Evolutionary conservation across 2,113 vertebrate genomes (phyloP).

Genomic region (Aegithalos caudatus): DNA sequence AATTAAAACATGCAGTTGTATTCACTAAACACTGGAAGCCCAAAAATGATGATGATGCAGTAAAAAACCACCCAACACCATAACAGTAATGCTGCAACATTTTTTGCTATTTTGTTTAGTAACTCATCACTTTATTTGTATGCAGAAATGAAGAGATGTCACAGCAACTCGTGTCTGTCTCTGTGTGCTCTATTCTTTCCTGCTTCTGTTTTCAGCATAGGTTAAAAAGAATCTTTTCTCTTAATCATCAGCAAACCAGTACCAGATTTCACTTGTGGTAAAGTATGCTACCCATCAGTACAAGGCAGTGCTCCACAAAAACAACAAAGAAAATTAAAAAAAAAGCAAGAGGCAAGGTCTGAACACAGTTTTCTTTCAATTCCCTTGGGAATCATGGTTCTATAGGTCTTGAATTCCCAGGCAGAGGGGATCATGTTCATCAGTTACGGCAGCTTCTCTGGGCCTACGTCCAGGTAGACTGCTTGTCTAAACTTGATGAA

Average conservation of each 20-base stretch:
- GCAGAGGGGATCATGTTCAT: constrained; percentile 84
- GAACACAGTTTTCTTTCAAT: constrained; percentile 75
- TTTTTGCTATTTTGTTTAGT: constrained; percentile 60
- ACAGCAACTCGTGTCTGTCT: constrained; percentile 76
- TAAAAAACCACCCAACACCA: neutral
- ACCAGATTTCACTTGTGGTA: constrained; percentile 62
- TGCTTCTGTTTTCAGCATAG: constrained; percentile 79
- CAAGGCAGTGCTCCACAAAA: constrained; percentile 63
- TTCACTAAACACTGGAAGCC: neutral
- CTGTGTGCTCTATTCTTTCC: constrained; percentile 71
- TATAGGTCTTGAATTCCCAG: constrained; percentile 78
- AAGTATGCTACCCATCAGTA: constrained; percentile 69
- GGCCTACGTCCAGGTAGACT: constrained; percentile 85
- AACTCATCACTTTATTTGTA: constrained; percentile 51
- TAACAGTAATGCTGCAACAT: neutral
- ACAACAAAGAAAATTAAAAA: constrained; percentile 75
- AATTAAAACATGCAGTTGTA: neutral
- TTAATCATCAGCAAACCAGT: constrained; percentile 76
- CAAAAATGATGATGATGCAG: neutral
- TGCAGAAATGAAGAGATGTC: constrained; percentile 83
- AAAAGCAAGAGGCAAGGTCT: constrained; percentile 57
- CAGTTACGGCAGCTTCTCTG: constrained; percentile 78
- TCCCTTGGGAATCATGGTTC: constrained; percentile 82
- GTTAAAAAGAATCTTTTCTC: constrained; percentile 77
- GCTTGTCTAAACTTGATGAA: constrained; percentile 81